phyloP scores from a whole-genome alignment of 2,113 vertebrate species.

The Bucco capensis region DNA sequence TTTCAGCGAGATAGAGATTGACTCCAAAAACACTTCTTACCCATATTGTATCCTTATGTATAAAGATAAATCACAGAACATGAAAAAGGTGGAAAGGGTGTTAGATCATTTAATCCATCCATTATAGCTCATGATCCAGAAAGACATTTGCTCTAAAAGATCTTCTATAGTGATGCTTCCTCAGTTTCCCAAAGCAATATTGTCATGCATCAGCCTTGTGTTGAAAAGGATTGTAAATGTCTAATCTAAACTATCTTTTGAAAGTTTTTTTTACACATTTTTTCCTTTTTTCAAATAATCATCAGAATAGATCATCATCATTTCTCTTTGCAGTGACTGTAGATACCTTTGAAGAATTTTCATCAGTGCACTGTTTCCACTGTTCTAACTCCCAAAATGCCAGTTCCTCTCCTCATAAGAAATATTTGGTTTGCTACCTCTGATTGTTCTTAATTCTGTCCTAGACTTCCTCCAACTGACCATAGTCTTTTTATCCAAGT shows the following conservation, averaged over 20 bases:
- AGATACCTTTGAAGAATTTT: background rate
- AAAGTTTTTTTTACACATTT: background rate
- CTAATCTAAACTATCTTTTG: background rate
- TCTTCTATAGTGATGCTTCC: background rate
- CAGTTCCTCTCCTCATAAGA: background rate
- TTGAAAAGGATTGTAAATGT: background rate
- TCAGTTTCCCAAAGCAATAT: slow-evolving; percentile 17
- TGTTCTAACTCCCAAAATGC: background rate
- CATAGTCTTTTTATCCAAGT: background rate
- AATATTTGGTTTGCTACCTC: fast-evolving
- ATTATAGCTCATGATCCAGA: background rate
- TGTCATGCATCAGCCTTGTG: background rate
- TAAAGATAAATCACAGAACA: background rate
- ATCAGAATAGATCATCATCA: background rate
- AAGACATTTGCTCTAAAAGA: background rate
- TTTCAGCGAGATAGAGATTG: background rate
- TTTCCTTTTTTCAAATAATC: background rate
- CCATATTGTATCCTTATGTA: background rate
- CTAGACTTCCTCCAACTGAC: background rate
- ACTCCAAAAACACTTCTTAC: background rate
- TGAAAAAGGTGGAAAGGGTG: background rate
- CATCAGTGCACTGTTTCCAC: background rate
- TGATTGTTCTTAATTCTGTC: background rate
- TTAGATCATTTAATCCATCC: background rate
- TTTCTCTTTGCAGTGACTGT: background rate